Conservation (phyloP, 1,140 invertebrate genomes). For the Druon quercuslanigerum region DNA sequence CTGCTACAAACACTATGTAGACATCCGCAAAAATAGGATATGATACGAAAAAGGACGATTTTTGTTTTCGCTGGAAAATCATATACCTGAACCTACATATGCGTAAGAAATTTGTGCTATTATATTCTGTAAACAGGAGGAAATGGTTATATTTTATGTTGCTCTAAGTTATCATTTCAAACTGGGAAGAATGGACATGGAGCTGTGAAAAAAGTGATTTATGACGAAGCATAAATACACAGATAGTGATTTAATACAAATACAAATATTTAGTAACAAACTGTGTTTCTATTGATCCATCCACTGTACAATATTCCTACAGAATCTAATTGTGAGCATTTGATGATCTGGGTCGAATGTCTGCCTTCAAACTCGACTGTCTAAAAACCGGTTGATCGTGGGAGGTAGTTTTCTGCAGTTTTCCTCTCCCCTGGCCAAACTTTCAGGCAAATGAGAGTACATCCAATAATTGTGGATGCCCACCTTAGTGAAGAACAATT, state of each 20-base stretch:
- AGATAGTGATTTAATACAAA: constrained; percentile 71
- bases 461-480: too few relatives aligned
- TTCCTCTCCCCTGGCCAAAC: too few relatives aligned
- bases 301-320: too few relatives aligned
- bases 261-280: constrained; percentile 69
- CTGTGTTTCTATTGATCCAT: too few relatives aligned
- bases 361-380: too few relatives aligned
- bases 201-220: constrained; percentile 75
- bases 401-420: too few relatives aligned
- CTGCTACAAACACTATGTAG: constrained; percentile 37
- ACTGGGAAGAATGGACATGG: constrained; percentile 65
- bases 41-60: constrained; percentile 55
- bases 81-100: constrained; percentile 42
- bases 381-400: too few relatives aligned
- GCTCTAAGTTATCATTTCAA: constrained; percentile 61
- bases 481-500: too few relatives aligned
- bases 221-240: constrained; percentile 68
- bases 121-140: too few relatives aligned
- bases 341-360: too few relatives aligned
- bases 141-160: constrained; percentile 32
- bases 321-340: too few relatives aligned
- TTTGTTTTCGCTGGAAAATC: constrained; percentile 45
- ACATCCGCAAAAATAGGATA: constrained; percentile 45
- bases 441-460: too few relatives aligned
- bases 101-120: constrained; percentile 35